Percentiles rank a stretch among this genome's conserved stretches.
Evolutionary conservation across 1,140 invertebrate species (phyloP).

Genomic region (Sinella curviseta): DNA sequence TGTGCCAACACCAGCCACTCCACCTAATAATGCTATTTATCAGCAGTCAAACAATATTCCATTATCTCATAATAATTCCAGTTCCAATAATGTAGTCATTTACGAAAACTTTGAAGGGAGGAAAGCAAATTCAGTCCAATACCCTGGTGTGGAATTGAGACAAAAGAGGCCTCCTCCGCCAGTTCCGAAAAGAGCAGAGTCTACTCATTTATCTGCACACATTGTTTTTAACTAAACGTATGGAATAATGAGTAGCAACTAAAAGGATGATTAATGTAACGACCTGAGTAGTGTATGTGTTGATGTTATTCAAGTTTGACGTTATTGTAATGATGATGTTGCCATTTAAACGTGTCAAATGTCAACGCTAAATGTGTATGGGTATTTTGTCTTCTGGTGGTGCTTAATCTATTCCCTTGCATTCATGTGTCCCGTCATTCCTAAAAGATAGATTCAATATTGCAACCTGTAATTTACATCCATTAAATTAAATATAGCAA

Average conservation of each 20-base stretch:
- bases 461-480: not conserved
- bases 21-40: slow-evolving; percentile 6
- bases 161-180: slow-evolving; percentile 47
- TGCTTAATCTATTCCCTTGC: not conserved
- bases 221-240: slow-evolving; percentile 46
- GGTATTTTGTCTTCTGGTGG: slow-evolving; percentile 8
- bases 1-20: not conserved
- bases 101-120: slow-evolving; percentile 48
- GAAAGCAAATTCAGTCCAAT: slow-evolving; percentile 24
- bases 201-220: slow-evolving; percentile 47
- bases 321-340: slow-evolving; percentile 14
- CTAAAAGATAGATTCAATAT: not conserved
- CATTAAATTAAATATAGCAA: not conserved
- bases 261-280: not conserved
- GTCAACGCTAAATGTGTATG: not conserved
- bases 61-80: slow-evolving; percentile 23
- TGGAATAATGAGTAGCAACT: not conserved
- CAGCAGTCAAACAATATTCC: not conserved
- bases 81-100: slow-evolving; percentile 35
- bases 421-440: not conserved
- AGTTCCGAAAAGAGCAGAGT: slow-evolving; percentile 45
- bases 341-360: slow-evolving; percentile 26
- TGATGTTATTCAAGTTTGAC: slow-evolving; percentile 3
- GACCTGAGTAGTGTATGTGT: slow-evolving; percentile 6
- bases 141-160: slow-evolving; percentile 40